These are phyloP conservation scores for Alexandromys fortis DNA, from an alignment of 2,113 vertebrate species.

Conservation along the genomic window DNA sequence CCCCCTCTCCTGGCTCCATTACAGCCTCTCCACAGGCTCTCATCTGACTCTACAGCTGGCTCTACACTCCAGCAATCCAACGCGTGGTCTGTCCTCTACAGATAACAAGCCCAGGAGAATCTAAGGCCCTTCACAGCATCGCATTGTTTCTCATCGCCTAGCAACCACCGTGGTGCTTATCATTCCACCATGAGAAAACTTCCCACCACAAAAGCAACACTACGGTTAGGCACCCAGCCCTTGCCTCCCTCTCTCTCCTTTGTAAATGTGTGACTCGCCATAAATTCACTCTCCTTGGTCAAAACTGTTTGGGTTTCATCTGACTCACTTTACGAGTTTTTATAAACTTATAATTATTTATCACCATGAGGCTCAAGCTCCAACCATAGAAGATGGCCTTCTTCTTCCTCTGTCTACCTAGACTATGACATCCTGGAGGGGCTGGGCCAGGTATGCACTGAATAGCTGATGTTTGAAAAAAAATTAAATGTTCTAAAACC, in stretches of 20 bases:
- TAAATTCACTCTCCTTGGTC: not conserved
- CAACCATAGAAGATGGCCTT: not conserved
- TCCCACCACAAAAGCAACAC: not conserved
- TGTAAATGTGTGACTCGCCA: not conserved
- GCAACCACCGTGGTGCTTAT: constrained; percentile 5
- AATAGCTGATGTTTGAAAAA: not conserved
- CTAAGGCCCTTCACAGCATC: constrained; percentile 9
- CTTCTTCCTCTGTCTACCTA: not conserved
- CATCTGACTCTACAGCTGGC: not conserved
- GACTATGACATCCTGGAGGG: not conserved
- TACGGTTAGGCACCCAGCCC: not conserved
- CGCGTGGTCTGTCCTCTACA: not conserved
- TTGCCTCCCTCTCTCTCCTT: not conserved
- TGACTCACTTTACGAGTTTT: not conserved
- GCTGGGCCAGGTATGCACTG: not conserved
- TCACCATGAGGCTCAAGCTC: not conserved
- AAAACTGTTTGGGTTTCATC: not conserved
- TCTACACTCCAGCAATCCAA: not conserved
- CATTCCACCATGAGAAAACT: not conserved
- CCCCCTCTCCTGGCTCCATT: not conserved
- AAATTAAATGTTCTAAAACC: not conserved
- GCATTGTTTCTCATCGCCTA: constrained; percentile 35
- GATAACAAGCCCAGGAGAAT: constrained; percentile 31
- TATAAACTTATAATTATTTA: not conserved
- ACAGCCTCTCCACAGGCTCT: not conserved